These are phyloP conservation scores for Betta splendens DNA, from an alignment of 2,797 vertebrate species.

Conservation along the genomic window DNA sequence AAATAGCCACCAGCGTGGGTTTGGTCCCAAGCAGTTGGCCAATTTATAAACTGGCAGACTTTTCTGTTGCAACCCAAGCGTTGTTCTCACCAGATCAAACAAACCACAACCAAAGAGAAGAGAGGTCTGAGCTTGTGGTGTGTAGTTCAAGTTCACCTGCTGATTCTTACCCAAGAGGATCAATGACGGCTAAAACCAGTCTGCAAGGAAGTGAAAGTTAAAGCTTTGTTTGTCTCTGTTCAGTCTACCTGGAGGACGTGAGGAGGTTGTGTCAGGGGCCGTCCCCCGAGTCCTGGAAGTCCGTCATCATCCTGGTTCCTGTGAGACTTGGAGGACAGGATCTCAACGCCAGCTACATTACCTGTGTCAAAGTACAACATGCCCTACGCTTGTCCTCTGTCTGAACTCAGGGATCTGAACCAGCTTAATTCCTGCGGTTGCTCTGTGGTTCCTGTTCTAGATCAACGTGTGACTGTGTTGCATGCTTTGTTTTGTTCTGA, in stretches of 20 bases:
- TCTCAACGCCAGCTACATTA: conserved; percentile 86
- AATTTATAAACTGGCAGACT: too few species aligned
- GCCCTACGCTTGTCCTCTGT: not conserved
- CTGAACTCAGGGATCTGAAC: not conserved
- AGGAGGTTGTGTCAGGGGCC: conserved; percentile 71
- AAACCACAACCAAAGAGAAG: too few species aligned
- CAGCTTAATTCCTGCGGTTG: too few species aligned
- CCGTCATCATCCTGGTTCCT: conserved; percentile 89
- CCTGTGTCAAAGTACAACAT: conserved; percentile 85
- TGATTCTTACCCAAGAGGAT: not conserved
- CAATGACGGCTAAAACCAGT: too few species aligned
- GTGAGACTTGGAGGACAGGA: conserved; percentile 88
- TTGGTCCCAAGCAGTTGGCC: too few species aligned
- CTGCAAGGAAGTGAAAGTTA: not conserved
- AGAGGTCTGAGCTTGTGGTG: too few species aligned
- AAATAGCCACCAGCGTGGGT: too few species aligned
- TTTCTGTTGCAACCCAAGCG: too few species aligned
- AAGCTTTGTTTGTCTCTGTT: not conserved
- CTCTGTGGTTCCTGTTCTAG: too few species aligned
- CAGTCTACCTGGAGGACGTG: conserved; percentile 90
- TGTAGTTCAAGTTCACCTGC: too few species aligned
- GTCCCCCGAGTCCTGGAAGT: conserved; percentile 74
- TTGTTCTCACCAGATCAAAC: too few species aligned
- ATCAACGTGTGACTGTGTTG: too few species aligned
- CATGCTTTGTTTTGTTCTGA: conserved; percentile 16